Conservation (phyloP, 2,888 invertebrate species). For the Tiliacea citrago region DNA sequence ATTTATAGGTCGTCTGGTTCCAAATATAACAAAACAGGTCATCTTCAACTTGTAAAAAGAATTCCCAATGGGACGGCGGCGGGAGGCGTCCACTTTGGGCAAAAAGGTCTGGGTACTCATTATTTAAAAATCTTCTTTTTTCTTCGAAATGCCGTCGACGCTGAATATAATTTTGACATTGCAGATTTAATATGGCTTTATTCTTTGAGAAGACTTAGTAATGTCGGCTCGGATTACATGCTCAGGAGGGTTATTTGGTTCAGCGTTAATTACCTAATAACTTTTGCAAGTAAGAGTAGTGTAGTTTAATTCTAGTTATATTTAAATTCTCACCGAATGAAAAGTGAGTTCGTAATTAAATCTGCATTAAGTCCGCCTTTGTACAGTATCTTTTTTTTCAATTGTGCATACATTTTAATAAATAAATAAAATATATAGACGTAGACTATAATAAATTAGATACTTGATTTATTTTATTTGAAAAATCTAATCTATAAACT, state of each 20-base stretch:
- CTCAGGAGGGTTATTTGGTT: constrained; percentile 48
- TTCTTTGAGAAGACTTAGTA: constrained; percentile 58
- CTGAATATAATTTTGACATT: constrained; percentile 65
- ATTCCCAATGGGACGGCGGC: constrained; percentile 48
- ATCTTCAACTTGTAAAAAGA: constrained; percentile 48
- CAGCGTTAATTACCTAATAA: constrained; percentile 54
- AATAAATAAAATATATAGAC: too few species aligned
- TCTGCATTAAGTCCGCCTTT: too few species aligned
- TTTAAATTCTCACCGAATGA: constrained; percentile 23
- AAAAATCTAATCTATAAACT: too few species aligned
- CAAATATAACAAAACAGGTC: constrained; percentile 61
- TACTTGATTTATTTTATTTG: too few species aligned
- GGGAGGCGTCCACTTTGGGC: constrained; percentile 29
- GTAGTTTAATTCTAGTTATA: constrained; percentile 24
- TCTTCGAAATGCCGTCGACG: constrained; percentile 39
- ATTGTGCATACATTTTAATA: too few species aligned
- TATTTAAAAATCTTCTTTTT: constrained; percentile 61
- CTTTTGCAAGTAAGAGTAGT: constrained; percentile 40
- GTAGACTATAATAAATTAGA: too few species aligned
- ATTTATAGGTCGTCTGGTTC: constrained; percentile 55
- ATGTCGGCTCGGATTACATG: constrained; percentile 59
- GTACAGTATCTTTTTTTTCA: too few species aligned
- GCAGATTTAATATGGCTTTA: constrained; percentile 66
- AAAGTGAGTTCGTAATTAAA: constrained; percentile 9
- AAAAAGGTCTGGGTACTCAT: constrained; percentile 59